These are phyloP conservation scores for Morpho helenor DNA, from an alignment of 2,888 invertebrate species.

Conservation along the genomic window DNA sequence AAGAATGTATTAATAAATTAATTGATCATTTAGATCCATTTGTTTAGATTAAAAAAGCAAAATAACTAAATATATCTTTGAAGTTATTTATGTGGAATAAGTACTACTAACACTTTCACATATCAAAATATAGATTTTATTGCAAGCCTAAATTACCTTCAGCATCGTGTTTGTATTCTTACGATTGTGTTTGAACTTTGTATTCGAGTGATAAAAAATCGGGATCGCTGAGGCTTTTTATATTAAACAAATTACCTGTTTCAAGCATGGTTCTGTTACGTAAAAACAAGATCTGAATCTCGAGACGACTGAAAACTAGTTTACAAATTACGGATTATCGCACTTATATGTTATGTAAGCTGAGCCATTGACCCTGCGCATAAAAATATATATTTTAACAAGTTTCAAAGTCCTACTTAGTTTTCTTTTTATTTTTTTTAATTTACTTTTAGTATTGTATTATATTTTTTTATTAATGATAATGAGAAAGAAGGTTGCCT, in stretches of 20 bases:
- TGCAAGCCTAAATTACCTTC: constrained; percentile 7
- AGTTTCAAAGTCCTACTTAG: too few species aligned
- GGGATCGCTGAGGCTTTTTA: constrained; percentile 38
- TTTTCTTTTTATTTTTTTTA: too few species aligned
- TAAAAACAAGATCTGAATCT: constrained; percentile 6
- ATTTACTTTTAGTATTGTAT: too few species aligned
- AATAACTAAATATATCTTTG: neutral
- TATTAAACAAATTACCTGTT: constrained; percentile 31
- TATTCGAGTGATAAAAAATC: constrained; percentile 42
- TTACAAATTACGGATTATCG: constrained; percentile 5
- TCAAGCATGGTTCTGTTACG: constrained; percentile 12
- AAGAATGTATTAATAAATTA: too few species aligned
- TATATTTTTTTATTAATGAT: too few species aligned
- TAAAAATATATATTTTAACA: too few species aligned
- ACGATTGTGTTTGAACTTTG: constrained; percentile 32
- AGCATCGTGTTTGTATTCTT: constrained; percentile 39
- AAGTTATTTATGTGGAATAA: neutral
- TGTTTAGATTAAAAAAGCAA: neutral
- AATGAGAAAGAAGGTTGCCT: too few species aligned
- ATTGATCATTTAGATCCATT: neutral
- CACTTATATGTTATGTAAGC: constrained; percentile 7
- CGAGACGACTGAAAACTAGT: constrained; percentile 10
- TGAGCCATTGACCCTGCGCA: neutral
- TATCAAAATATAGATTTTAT: neutral
- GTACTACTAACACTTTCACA: too few species aligned